Evolutionary conservation across 2,888 invertebrate species (phyloP), one percentile per base, ranked within the genome.

Genomic region (Thymelicus lineola): DNA sequence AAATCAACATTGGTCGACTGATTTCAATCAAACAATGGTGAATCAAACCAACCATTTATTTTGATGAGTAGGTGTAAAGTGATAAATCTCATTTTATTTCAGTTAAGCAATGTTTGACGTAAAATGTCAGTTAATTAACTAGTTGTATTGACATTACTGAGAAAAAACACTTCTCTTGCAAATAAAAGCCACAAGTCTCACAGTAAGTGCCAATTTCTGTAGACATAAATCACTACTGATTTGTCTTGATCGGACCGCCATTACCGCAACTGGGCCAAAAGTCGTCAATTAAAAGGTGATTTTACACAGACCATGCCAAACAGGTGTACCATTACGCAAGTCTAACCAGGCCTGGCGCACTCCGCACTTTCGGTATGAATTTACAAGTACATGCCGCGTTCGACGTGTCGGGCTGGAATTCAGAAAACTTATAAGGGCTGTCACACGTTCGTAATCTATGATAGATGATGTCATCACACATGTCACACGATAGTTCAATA

Each of bases 151-250:
- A 48, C 35, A 45, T 14, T 14, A 12, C 59, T 46, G 62, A 48
- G 15, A 69, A 69, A 68, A 61, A 58, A n/a, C 38, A 38, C 35
- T 38, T 20, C 6, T 53, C 50, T 62, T 55, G 45, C 50, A 60
- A 64, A 64, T 64, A 64, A 62, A 68, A 53, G 63, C 64, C 59
- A 12, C 64, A n/a, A 42, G 17, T 35, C 50, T 55, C 59, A 60
- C 35, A 70, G 38, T 48, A 50, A 65, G 70, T 60, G 65, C 45
- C 45, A 60, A 64, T 65, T 55, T 65, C 64, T 70, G 65, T 65
- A 28, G 6, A 70, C 55, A 65, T 70, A 70, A 70, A 70, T 70
- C 70, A 70, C 64, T 38, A 45, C 65, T 70, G 70, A 70, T 70
- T 70, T 70, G 65, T 70, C 70, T 70, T 17, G 65, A 70, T 45